Evolutionary conservation across 1,140 invertebrate species (phyloP).

Genomic region (Drosophila parabipectinata): DNA sequence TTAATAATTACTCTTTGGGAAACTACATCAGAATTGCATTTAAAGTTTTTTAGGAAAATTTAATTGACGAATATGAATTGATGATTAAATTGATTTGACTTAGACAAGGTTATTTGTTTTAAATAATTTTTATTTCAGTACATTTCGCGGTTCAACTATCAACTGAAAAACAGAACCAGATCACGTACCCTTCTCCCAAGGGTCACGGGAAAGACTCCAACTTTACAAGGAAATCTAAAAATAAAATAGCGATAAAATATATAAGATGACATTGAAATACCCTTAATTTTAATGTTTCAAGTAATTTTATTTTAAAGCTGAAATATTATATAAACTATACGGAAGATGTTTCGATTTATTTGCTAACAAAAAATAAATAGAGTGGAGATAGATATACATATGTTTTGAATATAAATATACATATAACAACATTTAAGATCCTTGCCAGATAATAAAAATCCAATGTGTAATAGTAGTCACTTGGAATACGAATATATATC

Average conservation of each 20-base stretch:
- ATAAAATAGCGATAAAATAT: constrained; percentile 10
- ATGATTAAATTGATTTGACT: too few species aligned
- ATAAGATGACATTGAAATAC: constrained; percentile 1
- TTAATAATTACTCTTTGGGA: too few species aligned
- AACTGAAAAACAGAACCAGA: constrained; percentile 31
- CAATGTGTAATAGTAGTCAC: too few species aligned
- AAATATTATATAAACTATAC: neutral
- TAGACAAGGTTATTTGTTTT: neutral
- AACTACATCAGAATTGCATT: too few species aligned
- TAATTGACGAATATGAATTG: too few species aligned
- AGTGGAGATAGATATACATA: too few species aligned
- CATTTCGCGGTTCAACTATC: constrained; percentile 1
- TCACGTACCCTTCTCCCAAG: constrained; percentile 29
- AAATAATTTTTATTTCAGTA: neutral
- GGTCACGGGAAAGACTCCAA: constrained; percentile 25
- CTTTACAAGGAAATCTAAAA: constrained; percentile 48
- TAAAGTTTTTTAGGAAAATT: too few species aligned
- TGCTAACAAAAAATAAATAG: too few species aligned
- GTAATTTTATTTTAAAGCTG: neutral
- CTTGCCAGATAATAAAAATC: too few species aligned
- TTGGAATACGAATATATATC: neutral
- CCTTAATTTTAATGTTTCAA: neutral
- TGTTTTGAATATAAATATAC: too few species aligned
- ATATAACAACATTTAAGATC: too few species aligned
- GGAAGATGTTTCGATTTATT: too few species aligned